Evolutionary conservation across 1,140 invertebrate genomes (phyloP), one percentile per base, ranked within the genome.

Genomic region (Pseudoatta argentina): DNA sequence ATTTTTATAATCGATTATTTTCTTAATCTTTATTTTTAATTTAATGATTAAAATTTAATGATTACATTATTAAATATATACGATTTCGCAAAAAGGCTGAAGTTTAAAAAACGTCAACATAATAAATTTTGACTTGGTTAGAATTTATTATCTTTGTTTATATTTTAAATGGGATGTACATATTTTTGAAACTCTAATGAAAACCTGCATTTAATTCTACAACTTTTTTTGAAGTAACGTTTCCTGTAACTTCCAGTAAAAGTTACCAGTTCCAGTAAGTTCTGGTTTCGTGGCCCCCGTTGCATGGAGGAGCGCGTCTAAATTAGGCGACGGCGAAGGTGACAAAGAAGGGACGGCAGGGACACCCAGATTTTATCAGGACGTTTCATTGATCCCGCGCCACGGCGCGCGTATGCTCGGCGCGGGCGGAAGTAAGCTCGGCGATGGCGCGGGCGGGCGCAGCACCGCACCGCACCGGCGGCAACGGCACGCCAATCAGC

Each of bases 401-500:
- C 59, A 59, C 34, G 39, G 61, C 44, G 27, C 27, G 27, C 27
- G 27, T 30, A 30, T 30, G 27, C 27, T 8, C 48, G 12, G 3
- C 48, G 48, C 59, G 39, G 44, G n/a, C 79, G 67, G 67, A 72
- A 82, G 48, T 66, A n/a, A 79, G 75, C 39, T 14, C 76, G 53
- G 34, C 66, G 79, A 72, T 82, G 67, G 67, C 79, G 66, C 78
- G 75, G 75, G 34, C 73, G 55, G 55, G 55, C 55, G 53, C 73
- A 21, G 34, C 73, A 18, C 5, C 73, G 73, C 16, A 10, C 53
- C 12, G 73, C 16, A 10, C 53, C 12, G 87, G 66, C 48, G 66
- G 61, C 39, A 72, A 55, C 79, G 51, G 63, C 85, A 87, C 73
- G 88, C 67, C 88, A 87, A 89, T 89, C 73, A 75, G 75, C 77